Percentiles rank a stretch among this genome's conserved stretches.
Conservation (phyloP, 1,140 invertebrate species). For the Drosophila orosa region DNA sequence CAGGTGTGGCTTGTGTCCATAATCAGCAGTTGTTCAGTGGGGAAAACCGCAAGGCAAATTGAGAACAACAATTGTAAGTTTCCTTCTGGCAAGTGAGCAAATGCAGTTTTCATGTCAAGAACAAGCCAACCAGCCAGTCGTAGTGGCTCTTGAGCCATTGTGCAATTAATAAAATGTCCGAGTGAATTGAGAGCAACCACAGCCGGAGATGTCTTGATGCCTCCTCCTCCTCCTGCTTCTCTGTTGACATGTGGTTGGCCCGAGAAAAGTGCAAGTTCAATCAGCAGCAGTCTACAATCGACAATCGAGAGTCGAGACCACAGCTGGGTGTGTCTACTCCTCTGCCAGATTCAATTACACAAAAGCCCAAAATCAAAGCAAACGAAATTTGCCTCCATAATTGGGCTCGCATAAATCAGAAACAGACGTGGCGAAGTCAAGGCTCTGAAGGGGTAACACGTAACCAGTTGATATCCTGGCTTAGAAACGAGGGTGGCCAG, state of each 20-base stretch:
- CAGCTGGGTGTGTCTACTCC: constrained; percentile 33
- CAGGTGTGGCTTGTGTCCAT: constrained; percentile 14
- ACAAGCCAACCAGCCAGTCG: constrained; percentile 9
- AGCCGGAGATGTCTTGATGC: constrained; percentile 52
- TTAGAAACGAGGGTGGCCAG: neutral
- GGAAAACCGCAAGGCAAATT: constrained; percentile 63
- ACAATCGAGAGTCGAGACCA: constrained; percentile 40
- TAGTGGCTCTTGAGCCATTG: constrained; percentile 60
- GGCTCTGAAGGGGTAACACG: neutral
- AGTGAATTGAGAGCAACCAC: constrained; percentile 73
- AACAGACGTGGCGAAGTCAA: constrained; percentile 4
- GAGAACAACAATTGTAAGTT: constrained; percentile 52
- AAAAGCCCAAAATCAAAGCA: constrained; percentile 54
- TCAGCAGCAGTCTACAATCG: constrained; percentile 33
- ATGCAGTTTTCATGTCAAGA: constrained; percentile 37
- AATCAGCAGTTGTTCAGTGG: constrained; percentile 38
- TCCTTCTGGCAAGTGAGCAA: constrained; percentile 46
- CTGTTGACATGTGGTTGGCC: constrained; percentile 51
- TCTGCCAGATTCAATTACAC: constrained; percentile 69
- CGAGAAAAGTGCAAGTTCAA: constrained; percentile 61
- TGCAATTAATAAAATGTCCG: constrained; percentile 78
- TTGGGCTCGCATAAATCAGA: constrained; percentile 62
- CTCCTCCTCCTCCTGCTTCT: neutral
- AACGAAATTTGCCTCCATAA: constrained; percentile 59
- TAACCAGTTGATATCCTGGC: constrained; percentile 30